Evolutionary conservation across 2,797 vertebrate genomes (phyloP).

Genomic region (Smutsia gigantea): DNA sequence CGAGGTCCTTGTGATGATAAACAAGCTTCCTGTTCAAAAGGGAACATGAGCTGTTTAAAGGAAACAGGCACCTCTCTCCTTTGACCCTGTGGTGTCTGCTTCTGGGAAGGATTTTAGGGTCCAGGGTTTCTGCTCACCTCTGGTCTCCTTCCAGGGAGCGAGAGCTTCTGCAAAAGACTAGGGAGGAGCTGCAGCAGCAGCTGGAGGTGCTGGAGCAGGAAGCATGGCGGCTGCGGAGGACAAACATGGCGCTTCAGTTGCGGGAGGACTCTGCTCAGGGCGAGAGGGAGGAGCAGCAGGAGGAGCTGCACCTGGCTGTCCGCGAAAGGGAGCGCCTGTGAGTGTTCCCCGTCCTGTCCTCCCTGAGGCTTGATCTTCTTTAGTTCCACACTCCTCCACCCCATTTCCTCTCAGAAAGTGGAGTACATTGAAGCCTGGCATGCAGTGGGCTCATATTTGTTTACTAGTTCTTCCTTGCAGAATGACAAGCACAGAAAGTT

Average conservation of each 20-base stretch:
- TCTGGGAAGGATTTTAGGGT: background rate
- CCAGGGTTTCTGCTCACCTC: background rate
- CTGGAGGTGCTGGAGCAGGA: constrained; percentile 86
- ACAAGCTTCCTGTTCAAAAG: background rate
- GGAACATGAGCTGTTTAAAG: background rate
- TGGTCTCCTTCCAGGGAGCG: constrained; percentile 80
- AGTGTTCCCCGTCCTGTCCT: constrained; percentile 41
- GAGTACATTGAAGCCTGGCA: background rate
- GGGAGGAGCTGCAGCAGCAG: constrained; percentile 85
- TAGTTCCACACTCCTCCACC: background rate
- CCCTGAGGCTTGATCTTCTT: background rate
- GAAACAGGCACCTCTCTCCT: background rate
- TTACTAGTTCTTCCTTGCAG: background rate
- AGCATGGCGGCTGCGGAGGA: constrained; percentile 82
- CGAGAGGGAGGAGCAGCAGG: constrained; percentile 84
- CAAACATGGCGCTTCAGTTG: constrained; percentile 83
- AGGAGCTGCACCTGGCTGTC: constrained; percentile 84
- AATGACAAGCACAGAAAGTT: background rate
- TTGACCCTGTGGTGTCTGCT: background rate
- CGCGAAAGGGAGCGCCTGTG: constrained; percentile 85
- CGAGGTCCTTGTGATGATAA: background rate
- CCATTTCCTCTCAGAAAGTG: background rate
- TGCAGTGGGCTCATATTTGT: background rate
- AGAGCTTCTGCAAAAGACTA: constrained; percentile 85
- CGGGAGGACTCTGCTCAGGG: constrained; percentile 83